Evolutionary conservation across 2,888 invertebrate genomes (phyloP).

Genomic region (Artemia sinica): DNA sequence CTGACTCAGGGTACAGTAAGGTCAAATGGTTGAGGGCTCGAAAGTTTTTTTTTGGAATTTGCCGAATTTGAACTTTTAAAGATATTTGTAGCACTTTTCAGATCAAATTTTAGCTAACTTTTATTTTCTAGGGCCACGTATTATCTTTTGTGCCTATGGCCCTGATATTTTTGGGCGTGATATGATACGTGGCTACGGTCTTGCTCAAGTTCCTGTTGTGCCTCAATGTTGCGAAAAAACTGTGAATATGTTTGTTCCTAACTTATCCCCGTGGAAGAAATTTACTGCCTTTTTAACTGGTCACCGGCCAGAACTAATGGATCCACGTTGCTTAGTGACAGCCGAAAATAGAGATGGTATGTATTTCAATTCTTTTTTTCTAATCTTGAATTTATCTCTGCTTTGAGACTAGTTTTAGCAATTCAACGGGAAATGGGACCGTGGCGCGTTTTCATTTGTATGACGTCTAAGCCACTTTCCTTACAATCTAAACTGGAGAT

Average conservation of each 20-base stretch:
- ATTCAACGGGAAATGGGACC: too few relatives aligned
- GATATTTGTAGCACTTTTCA: too few relatives aligned
- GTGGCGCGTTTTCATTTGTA: too few relatives aligned
- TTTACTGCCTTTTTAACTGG: neutral
- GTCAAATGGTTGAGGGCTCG: too few relatives aligned
- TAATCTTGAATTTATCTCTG: too few relatives aligned
- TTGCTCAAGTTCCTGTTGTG: neutral
- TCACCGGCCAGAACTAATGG: neutral
- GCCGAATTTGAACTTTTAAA: too few relatives aligned
- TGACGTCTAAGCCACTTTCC: too few relatives aligned
- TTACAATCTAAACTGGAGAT: too few relatives aligned
- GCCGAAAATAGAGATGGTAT: neutral
- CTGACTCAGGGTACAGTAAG: too few relatives aligned
- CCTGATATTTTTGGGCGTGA: conserved; percentile 4
- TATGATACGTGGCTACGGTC: neutral
- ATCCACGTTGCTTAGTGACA: neutral
- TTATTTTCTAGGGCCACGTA: neutral
- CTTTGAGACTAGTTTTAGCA: too few relatives aligned
- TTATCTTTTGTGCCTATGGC: conserved; percentile 4
- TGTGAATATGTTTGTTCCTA: neutral
- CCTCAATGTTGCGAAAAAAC: neutral
- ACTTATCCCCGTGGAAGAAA: conserved; percentile 6
- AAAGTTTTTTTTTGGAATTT: too few relatives aligned
- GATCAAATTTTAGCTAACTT: too few relatives aligned
- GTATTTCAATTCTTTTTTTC: neutral